Evolutionary conservation across 2,888 invertebrate species (phyloP), one percentile per base, ranked within the genome.

Genomic region (Xiphydria camelus): DNA sequence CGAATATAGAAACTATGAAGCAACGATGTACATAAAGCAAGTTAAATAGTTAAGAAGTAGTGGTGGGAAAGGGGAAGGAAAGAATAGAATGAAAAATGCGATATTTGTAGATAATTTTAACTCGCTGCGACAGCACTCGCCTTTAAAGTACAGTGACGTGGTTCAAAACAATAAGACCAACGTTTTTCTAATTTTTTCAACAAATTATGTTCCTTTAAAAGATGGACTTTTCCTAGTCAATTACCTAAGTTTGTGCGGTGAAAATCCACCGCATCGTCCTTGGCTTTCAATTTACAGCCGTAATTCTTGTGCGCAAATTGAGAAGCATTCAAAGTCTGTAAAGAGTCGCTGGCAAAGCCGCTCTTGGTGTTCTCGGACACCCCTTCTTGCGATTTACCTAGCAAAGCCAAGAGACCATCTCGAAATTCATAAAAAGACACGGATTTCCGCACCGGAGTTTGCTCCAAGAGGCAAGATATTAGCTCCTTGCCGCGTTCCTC

Each of bases 361-460:
- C 18, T 26, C 2, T 44, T 37, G 3, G 43, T 23, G 32, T 44
- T 37, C 22, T 22, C 37, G 2, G 29, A 36, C 5, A 50, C 35
- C 10, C 46, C 50, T 25, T 62, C 63, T 45, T 70, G 66, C 1
- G 59, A 61, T 77, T 83, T 72, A 14, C 84, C 88, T 45, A 90
- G 79, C 58, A 89, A 82, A 48, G 83, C 79, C 19, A 91, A 77
- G 50, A 91, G 77, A 4, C 87, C 89, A 73, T 88, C 86, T 64
- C 88, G 86, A 68, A 91, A 91, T 69, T 87, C 84, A 17, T 81
- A 76, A 76, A 91, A 91, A 45, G 88, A 81, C 21, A 85, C 84
- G 10, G 80, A 76, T 14, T 55, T 61, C 19, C 73, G 67, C 54
- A 77, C 76, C 15, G 78, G 72, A 34, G 47, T 64, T 59, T 53